Conservation (phyloP, 2,888 invertebrate genomes). For the Drosophila cognata region DNA sequence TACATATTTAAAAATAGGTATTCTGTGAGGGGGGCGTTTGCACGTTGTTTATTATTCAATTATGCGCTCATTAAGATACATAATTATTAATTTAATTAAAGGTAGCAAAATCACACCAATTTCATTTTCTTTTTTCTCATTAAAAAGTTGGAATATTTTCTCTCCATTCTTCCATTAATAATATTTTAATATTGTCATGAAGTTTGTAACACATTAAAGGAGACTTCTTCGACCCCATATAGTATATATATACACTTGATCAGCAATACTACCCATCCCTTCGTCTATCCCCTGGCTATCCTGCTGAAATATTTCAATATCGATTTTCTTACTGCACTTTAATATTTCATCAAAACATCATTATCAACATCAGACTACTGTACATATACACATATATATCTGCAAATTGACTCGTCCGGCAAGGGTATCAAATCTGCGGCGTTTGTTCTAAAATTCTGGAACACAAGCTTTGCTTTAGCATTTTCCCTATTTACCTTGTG, state of each 20-base stretch:
- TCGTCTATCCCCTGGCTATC: neutral
- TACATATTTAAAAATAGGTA: slow-evolving; percentile 19
- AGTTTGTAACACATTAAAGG: neutral
- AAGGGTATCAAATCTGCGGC: neutral
- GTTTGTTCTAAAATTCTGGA: neutral
- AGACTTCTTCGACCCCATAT: neutral
- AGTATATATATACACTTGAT: neutral
- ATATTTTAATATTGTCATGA: neutral
- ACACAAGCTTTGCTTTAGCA: neutral
- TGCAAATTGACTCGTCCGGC: too few species aligned
- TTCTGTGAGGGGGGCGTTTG: slow-evolving; percentile 5
- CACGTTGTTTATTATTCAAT: slow-evolving; percentile 77
- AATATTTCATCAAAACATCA: neutral
- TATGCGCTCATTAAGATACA: slow-evolving; percentile 76
- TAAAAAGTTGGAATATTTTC: slow-evolving; percentile 26
- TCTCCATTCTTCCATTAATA: neutral
- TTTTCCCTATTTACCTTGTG: neutral
- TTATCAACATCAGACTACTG: neutral
- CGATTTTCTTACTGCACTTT: neutral
- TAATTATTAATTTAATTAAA: slow-evolving; percentile 78
- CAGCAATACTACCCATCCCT: neutral
- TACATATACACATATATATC: too few species aligned
- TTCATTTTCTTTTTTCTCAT: slow-evolving; percentile 54
- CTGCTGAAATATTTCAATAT: neutral
- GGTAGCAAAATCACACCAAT: slow-evolving; percentile 60